Evolutionary conservation across 2,888 invertebrate genomes (phyloP), one percentile per base, ranked within the genome.

Genomic region (Acrocera orbiculus): DNA sequence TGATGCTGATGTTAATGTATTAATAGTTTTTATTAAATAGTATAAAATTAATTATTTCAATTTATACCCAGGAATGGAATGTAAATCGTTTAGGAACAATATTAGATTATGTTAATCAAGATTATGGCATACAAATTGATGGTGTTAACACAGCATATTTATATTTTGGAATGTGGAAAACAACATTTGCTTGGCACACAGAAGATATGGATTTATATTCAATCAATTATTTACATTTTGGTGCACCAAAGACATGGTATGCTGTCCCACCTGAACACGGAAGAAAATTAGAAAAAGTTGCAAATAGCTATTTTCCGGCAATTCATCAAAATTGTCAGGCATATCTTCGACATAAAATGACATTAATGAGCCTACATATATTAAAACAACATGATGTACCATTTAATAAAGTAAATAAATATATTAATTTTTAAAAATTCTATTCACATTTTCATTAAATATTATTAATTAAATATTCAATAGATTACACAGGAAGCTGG

Each of bases 101-200:
- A 40, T 64, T 98, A 16, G 95, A 98, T 57, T 83, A 76, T 51
- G 90, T 98, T 0, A 86, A 87, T 55, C 76, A 83, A 44, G 92
- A 93, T 56, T 93, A 93, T 55, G 90, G 90, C 3, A 90, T 92
- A 41, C 80, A 83, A 45, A 96, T 98, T 37, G 87, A 86, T 48
- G 93, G 95, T 10, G 98, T 99, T 0, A 98, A 96, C 57, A 98
- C 96, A 0, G 93, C 96, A 0, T 99, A 99, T 60, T 64, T 99
- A 17, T 99, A 99, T 58, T 98, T 96, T 58, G 98, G 96, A 23
- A 99, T 98, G 96, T 99, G 96, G 95, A 98, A 98, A 60, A 93
- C 96, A 0, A 92, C 93, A 0, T 99, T 99, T 55, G 92, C 96
- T 0, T 99, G 98, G 98, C 98, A 99, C 52, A 95, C 95, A 0